Percentiles rank a stretch among this genome's conserved stretches.
Evolutionary conservation across 2,797 vertebrate species (phyloP).

Genomic region (Cyprinella venusta): DNA sequence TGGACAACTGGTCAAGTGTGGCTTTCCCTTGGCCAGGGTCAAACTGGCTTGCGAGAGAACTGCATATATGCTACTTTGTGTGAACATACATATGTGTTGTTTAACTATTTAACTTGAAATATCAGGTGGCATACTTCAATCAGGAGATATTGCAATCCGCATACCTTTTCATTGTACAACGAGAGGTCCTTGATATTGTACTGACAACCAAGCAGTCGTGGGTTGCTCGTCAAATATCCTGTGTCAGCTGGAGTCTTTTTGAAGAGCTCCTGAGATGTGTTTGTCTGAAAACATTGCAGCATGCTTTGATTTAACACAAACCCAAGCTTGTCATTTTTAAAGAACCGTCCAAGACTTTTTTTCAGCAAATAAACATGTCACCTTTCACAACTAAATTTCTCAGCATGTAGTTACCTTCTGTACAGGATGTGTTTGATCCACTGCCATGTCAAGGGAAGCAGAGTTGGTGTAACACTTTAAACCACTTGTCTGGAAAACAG

Average conservation of each 20-base stretch:
- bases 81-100: background rate
- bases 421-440: conserved; percentile 30
- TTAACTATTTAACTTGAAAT: background rate
- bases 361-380: conserved; percentile 36
- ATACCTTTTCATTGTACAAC: background rate
- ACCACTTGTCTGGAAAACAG: conserved; percentile 44
- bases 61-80: background rate
- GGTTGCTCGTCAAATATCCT: background rate
- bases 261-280: conserved; percentile 1
- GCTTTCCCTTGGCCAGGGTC: background rate
- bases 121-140: background rate
- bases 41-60: background rate
- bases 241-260: conserved; percentile 1
- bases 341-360: background rate
- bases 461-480: conserved; percentile 30
- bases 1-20: background rate
- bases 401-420: conserved; percentile 5
- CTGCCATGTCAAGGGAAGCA: background rate
- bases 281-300: conserved; percentile 19
- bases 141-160: background rate
- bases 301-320: conserved; percentile 7
- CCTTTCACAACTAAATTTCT: conserved; percentile 26
- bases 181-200: conserved; percentile 5
- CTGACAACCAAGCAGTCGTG: background rate
- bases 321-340: conserved; percentile 16